These are phyloP conservation scores for Colius striatus DNA, from an alignment of 2,113 vertebrate species.

Conservation along the genomic window DNA sequence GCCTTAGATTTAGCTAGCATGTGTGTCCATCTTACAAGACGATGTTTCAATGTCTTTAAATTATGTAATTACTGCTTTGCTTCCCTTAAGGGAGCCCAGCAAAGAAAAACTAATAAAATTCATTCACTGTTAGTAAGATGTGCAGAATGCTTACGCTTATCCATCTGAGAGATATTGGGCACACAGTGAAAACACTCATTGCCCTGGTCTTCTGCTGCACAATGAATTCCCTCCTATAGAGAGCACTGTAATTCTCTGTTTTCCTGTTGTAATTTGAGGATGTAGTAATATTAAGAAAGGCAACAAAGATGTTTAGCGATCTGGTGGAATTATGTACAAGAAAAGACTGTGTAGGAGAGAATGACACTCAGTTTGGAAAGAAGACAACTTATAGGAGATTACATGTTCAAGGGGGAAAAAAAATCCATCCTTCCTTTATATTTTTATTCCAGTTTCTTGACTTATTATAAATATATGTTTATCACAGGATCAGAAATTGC, in stretches of 20 bases:
- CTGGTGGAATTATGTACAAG: not conserved
- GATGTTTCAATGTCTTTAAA: not conserved
- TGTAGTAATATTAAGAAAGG: not conserved
- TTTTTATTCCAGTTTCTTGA: not conserved
- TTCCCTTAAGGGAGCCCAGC: not conserved
- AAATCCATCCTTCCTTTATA: not conserved
- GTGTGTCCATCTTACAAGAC: not conserved
- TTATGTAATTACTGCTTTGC: not conserved
- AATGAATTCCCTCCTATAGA: conserved; percentile 15
- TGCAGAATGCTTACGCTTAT: not conserved
- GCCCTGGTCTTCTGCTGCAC: not conserved
- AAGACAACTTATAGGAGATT: not conserved
- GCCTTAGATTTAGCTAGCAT: not conserved
- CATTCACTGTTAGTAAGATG: not conserved
- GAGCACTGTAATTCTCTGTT: conserved; percentile 29
- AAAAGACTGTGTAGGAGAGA: not conserved
- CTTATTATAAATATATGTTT: conserved; percentile 44
- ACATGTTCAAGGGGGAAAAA: not conserved
- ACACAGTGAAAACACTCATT: not conserved
- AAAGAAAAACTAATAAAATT: not conserved
- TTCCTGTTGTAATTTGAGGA: conserved; percentile 25
- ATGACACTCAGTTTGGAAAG: not conserved
- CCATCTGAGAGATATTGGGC: not conserved
- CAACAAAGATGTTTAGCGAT: not conserved
- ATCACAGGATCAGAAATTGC: conserved; percentile 3